These are phyloP conservation scores for Philopedon plagiatum DNA, from an alignment of 2,888 invertebrate genomes.

Conservation along the genomic window DNA sequence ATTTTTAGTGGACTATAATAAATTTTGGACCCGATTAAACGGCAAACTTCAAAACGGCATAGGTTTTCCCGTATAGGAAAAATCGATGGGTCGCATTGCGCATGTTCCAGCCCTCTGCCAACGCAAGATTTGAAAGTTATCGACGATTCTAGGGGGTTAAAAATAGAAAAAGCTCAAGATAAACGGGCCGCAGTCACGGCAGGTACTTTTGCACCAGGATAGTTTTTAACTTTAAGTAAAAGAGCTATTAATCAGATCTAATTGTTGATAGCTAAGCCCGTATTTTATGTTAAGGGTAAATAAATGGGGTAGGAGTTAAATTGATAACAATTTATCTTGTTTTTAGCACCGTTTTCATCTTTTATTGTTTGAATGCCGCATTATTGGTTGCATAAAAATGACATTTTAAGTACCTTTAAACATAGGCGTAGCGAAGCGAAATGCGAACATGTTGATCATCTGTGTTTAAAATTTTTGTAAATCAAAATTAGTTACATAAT, in stretches of 20 bases:
- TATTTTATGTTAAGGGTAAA: not conserved
- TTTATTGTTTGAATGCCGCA: slow-evolving; percentile 1
- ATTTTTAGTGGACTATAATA: not conserved
- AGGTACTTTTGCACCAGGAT: slow-evolving; percentile 14
- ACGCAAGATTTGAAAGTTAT: slow-evolving; percentile 46
- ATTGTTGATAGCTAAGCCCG: not conserved
- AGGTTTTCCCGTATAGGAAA: slow-evolving; percentile 11
- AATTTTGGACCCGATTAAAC: slow-evolving; percentile 17
- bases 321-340: slow-evolving; percentile 1
- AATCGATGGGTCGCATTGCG: slow-evolving; percentile 31
- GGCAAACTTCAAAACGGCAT: slow-evolving; percentile 5
- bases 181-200: slow-evolving; percentile 29
- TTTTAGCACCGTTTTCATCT: not conserved
- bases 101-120: slow-evolving; percentile 32
- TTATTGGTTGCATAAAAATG: slow-evolving; percentile 18
- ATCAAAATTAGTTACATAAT: too few relatives aligned
- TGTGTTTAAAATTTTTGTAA: not conserved
- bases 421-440: not conserved
- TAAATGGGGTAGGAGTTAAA: not conserved
- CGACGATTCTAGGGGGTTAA: slow-evolving; percentile 35
- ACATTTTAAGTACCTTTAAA: not conserved
- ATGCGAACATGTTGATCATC: not conserved
- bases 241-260: slow-evolving; percentile 18
- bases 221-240: slow-evolving; percentile 5
- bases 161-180: slow-evolving; percentile 36